A percentile compares a stretch with the other conserved stretches of the same genome.
phyloP scores from a whole-genome alignment of 2,797 vertebrate genomes.

The Pachyuromys duprasi region DNA sequence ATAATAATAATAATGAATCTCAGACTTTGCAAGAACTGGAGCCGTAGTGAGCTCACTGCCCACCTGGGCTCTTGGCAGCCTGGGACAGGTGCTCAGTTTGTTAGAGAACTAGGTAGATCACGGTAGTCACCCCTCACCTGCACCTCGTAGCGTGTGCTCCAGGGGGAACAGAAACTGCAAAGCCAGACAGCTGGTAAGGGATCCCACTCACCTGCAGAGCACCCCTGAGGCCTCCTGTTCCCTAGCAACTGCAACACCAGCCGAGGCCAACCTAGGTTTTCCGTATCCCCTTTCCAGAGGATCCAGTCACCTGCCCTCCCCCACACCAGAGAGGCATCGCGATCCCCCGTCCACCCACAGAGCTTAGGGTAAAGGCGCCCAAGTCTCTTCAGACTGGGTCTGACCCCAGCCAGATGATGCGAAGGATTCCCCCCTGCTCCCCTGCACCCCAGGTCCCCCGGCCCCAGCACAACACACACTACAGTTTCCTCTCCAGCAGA shows the following conservation, averaged over 20 bases:
- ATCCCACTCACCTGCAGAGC: background rate
- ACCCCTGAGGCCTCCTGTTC: background rate
- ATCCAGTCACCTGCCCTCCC: background rate
- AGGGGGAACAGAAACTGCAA: background rate
- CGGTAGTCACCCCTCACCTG: background rate
- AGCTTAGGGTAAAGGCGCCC: background rate
- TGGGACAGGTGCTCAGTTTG: background rate
- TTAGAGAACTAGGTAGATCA: background rate
- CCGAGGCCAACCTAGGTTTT: background rate
- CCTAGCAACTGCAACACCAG: background rate
- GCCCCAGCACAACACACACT: background rate
- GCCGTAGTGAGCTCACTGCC: background rate
- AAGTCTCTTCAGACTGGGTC: background rate
- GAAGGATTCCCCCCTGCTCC: background rate
- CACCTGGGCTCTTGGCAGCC: background rate
- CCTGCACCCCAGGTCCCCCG: background rate
- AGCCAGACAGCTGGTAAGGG: background rate
- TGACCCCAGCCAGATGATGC: background rate
- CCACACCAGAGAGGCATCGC: background rate
- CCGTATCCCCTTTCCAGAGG: background rate
- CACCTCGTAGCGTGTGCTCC: background rate
- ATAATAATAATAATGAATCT: no score
- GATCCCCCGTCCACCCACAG: background rate
- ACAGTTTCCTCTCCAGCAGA: accelerated
- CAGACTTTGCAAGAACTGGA: background rate